Conservation (phyloP, 2,888 invertebrate genomes). For the Chrysolina americana region DNA sequence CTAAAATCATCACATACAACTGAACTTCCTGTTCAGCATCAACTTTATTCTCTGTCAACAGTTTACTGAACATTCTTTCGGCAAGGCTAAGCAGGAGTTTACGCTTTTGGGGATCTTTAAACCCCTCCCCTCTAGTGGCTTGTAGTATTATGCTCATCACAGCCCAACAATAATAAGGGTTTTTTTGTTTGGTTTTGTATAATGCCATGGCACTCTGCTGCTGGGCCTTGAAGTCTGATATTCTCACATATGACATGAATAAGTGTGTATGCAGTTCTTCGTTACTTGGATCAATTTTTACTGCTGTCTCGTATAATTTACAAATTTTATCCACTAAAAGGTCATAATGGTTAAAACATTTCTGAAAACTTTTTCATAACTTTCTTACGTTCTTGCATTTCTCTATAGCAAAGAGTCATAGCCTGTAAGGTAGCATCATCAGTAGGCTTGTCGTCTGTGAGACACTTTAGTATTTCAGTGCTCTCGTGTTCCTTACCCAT, state of each 20-base stretch:
- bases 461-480: conserved; percentile 79
- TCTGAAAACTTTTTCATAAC: not conserved
- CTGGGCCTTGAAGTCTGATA: conserved; percentile 91
- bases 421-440: conserved; percentile 97
- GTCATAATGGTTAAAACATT: conserved; percentile 24
- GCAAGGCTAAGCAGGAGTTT: conserved; percentile 88
- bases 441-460: conserved; percentile 85
- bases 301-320: conserved; percentile 90
- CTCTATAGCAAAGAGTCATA: conserved; percentile 94
- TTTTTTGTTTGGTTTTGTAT: conserved; percentile 92
- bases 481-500: conserved; percentile 90
- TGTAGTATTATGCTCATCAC: conserved; percentile 97
- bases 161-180: conserved; percentile 98
- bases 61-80: conserved; percentile 94
- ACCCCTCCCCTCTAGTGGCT: conserved; percentile 72
- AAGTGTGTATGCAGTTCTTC: conserved; percentile 95
- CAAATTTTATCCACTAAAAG: conserved; percentile 89
- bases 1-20: conserved; percentile 89
- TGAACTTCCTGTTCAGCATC: conserved; percentile 96
- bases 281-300: conserved; percentile 86
- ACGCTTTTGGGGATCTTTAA: conserved; percentile 73
- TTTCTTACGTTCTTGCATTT: conserved; percentile 88
- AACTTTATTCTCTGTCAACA: conserved; percentile 88
- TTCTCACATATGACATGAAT: conserved; percentile 95
- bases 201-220: conserved; percentile 91